Base-by-base conservation (phyloP, 2,113 vertebrate species). In the Pantherophis guttatus region DNA sequence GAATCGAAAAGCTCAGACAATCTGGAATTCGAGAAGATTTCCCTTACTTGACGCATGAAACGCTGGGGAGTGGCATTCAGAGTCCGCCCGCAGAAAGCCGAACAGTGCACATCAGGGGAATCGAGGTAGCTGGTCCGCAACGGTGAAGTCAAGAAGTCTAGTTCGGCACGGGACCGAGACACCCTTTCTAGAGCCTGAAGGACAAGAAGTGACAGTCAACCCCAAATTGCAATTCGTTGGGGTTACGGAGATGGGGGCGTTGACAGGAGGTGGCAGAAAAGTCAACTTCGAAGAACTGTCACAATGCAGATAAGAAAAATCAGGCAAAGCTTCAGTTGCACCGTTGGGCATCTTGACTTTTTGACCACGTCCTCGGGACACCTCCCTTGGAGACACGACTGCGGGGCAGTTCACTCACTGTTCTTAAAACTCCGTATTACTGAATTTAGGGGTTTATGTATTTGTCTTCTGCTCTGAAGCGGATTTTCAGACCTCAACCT, bases 101-200 rank as follows among this genome's bases (percentile, higher is more conserved):
- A 96, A 90, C 88, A 59, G 95, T 97, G 96, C 94, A 94, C 94
- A 90, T 15, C 95, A 5, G 95, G 90, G 92, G 96, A 96, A 85
- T 94, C 94, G 57, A 93, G 93, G 19, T 95, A 97, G 85, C 85
- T 95, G 50, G 88, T 97, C 96, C 97, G 97, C 3, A 96, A 70
- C 0, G 95, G 94, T 24, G 98, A 97, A 12, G 89, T 0, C 2
- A 97, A 62, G 94, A 98, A 98, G 93, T 95, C 57, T 0, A 98
- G 92, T 70, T 96, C 96, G 59, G 92, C 1, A 0, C 92, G 97
- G 48, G 96, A 93, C 10, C 97, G 94, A 90, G 95, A 94, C 1
- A 97, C 97, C 65, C 96, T 96, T 91, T 98, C 98, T 92, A 99
- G 97, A 19, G 98, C 97, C 95, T 98, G 97, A 70, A 98, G 95